A percentile compares a stretch with the other conserved stretches of the same genome.
Evolutionary conservation across 2,797 vertebrate genomes (phyloP).

Genomic region (Podarcis siculus): DNA sequence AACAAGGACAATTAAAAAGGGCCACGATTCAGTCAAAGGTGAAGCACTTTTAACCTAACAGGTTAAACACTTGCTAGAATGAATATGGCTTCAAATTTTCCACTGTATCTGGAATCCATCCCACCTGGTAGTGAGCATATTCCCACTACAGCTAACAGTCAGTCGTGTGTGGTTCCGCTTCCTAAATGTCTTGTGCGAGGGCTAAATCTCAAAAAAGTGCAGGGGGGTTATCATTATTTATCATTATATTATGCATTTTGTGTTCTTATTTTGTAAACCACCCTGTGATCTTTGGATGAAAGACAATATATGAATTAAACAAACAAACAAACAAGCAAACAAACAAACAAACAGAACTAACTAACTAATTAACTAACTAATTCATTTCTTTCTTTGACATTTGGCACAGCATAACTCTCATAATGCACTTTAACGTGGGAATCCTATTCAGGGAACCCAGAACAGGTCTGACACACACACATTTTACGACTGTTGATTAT

Average conservation of each 20-base stretch:
- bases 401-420: background rate
- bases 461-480: background rate
- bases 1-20: background rate
- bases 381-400: background rate
- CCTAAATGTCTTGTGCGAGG: background rate
- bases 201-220: background rate
- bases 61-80: background rate
- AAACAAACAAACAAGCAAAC: too few species aligned
- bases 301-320: too few species aligned
- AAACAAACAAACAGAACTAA: too few species aligned
- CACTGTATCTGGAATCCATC: background rate
- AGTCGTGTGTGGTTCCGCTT: background rate
- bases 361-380: too few species aligned
- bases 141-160: background rate
- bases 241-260: too few species aligned
- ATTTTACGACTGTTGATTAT: background rate
- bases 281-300: too few species aligned
- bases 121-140: background rate
- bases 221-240: too few species aligned
- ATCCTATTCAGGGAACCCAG: background rate
- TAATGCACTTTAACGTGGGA: background rate
- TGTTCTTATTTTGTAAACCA: too few species aligned
- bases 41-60: background rate
- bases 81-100: background rate
- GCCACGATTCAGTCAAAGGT: background rate